These are phyloP conservation scores for Sarcoramphus papa DNA, from an alignment of 2,797 vertebrate genomes.

Conservation along the genomic window DNA sequence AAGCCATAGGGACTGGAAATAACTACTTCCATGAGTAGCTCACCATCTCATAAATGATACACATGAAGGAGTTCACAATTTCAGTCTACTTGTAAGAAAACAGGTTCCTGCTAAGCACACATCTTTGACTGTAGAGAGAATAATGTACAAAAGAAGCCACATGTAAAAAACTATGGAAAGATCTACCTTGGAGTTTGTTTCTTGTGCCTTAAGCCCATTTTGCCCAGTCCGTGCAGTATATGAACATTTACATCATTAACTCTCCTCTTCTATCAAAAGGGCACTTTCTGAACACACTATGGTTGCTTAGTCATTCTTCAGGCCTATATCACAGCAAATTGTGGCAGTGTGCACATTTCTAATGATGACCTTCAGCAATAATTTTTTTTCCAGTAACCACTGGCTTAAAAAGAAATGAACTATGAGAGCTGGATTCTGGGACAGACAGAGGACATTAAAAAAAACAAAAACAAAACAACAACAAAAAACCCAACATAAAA, in stretches of 20 bases:
- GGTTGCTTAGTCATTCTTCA: background rate
- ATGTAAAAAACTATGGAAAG: background rate
- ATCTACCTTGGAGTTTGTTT: background rate
- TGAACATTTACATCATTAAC: background rate
- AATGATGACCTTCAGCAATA: background rate
- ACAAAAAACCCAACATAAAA: background rate
- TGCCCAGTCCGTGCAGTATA: background rate
- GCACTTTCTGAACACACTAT: background rate
- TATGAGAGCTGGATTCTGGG: background rate
- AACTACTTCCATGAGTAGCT: background rate
- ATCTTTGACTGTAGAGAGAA: background rate
- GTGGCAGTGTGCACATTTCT: background rate
- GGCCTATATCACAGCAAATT: background rate
- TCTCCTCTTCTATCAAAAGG: background rate
- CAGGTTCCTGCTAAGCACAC: background rate
- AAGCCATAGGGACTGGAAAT: background rate
- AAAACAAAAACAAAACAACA: background rate
- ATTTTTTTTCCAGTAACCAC: background rate
- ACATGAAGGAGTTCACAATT: background rate
- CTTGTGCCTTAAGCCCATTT: background rate
- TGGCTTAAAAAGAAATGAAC: background rate
- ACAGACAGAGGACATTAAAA: background rate
- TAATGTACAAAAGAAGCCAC: background rate
- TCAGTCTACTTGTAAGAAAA: background rate
- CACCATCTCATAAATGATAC: background rate